Evolutionary conservation across 2,797 vertebrate genomes (phyloP).

Genomic region (Erpetoichthys calabaricus): DNA sequence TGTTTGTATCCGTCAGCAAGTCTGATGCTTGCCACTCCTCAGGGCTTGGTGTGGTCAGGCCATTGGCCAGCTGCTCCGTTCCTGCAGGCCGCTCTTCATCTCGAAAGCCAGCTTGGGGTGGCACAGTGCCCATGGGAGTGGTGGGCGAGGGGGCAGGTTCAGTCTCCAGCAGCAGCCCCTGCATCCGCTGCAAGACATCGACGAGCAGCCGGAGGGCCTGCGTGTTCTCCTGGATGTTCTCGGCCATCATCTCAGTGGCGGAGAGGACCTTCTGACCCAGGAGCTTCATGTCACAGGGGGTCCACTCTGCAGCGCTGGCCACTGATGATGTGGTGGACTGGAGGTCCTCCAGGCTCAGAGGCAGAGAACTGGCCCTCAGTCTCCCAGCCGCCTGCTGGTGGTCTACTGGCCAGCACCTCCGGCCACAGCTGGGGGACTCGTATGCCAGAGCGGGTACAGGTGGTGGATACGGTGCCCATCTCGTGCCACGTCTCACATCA

Average conservation of each 20-base stretch:
- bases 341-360: slow-evolving; percentile 37
- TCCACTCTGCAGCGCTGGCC: slow-evolving; percentile 38
- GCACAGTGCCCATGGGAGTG: slow-evolving; percentile 13
- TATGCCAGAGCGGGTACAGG: no score
- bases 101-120: no score
- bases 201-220: slow-evolving; percentile 35
- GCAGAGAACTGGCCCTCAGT: not conserved
- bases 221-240: slow-evolving; percentile 40
- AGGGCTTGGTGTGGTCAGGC: no score
- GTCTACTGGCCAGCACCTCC: slow-evolving; percentile 20
- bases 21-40: no score
- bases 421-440: no score
- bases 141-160: slow-evolving; percentile 9
- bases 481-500: no score
- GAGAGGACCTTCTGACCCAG: slow-evolving; percentile 38
- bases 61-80: no score
- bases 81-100: no score
- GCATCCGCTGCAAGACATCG: slow-evolving; percentile 38
- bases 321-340: slow-evolving; percentile 31
- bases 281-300: slow-evolving; percentile 35
- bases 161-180: slow-evolving; percentile 23
- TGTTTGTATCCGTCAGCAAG: no score
- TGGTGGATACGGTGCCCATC: no score
- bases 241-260: slow-evolving; percentile 33
- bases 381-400: slow-evolving; percentile 18